Evolutionary conservation across 2,888 invertebrate species (phyloP), one percentile per base, ranked within the genome.

Genomic region (Caenorhabditis panamensis): DNA sequence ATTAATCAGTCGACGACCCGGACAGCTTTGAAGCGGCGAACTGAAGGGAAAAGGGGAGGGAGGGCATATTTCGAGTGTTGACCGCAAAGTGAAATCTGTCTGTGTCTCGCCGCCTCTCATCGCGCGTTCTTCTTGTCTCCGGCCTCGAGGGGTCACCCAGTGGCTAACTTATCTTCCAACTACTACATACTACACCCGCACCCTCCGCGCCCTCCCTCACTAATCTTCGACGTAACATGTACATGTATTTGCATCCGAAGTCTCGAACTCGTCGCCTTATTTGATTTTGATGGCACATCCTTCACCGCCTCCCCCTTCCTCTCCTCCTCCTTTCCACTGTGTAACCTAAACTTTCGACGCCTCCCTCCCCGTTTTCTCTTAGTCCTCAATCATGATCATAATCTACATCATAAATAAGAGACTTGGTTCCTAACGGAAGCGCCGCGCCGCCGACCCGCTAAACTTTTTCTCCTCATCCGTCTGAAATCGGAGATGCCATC

Each of bases 81-180:
- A 73, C 73, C 66, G 73, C 73, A 73, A 73, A 73, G 66, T 73
- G 73, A 73, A 73, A 73, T 73, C 73, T 49, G 56, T 72, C 63
- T 72, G 51, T 59, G 63, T 64, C 64, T 73, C 72, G 41, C 18
- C 5, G 58, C 44, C 44, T 62, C 69, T 53, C 68, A 22, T 26
- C 53, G 51, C 41, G 51, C 68, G 63, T 66, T 66, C 56, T 59
- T 44, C 56, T 71, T 51, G 9, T 16, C 16, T 44, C 22, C 47
- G 31, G 47, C 47, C 49, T 63, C 56, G 63, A 71, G 72, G 64
- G 73, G 73, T 73, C 73, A 73, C 64, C 62, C 72, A 58, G 54
- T 58, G 69, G 73, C 73, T 66, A 73, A 73, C 73, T 76, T 76
- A 76, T 76, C 66, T 64, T 47, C 59, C 41, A 16, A 47, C 47